Percentiles rank a stretch among this genome's conserved stretches.
phyloP scores from a whole-genome alignment of 2,797 vertebrate species.

The Linurgus olivaceus region DNA sequence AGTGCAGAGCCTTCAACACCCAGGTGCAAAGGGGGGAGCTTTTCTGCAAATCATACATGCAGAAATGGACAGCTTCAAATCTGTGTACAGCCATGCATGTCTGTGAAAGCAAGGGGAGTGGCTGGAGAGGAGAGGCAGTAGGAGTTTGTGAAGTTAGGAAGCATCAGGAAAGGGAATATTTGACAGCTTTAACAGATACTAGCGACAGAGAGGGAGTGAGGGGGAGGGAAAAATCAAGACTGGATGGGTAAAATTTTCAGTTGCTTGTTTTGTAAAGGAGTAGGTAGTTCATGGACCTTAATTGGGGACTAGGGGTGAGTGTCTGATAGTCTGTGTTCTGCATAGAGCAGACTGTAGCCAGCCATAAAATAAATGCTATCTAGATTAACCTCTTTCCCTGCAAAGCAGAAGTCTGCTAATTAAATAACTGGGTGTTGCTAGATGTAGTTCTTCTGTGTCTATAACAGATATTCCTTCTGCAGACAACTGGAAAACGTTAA shows the following conservation, averaged over 20 bases:
- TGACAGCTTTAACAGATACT: neutral
- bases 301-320: neutral
- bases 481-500: slow-evolving; percentile 30
- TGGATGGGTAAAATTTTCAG: neutral
- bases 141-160: neutral
- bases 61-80: neutral
- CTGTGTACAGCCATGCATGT: neutral
- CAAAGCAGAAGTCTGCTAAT: neutral
- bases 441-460: neutral
- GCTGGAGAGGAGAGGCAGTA: neutral
- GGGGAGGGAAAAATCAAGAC: neutral
- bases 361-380: neutral
- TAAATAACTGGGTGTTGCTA: slow-evolving; percentile 11
- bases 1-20: neutral
- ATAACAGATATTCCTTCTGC: neutral
- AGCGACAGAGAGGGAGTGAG: neutral
- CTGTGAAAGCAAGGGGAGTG: neutral
- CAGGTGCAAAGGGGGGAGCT: neutral
- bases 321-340: neutral
- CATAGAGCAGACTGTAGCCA: neutral
- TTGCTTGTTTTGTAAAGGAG: neutral
- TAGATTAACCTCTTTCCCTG: neutral
- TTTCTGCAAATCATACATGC: neutral
- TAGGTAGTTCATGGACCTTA: neutral
- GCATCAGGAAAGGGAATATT: neutral